Conservation (phyloP, 1,140 invertebrate species). For the Liolophura sinensis region DNA sequence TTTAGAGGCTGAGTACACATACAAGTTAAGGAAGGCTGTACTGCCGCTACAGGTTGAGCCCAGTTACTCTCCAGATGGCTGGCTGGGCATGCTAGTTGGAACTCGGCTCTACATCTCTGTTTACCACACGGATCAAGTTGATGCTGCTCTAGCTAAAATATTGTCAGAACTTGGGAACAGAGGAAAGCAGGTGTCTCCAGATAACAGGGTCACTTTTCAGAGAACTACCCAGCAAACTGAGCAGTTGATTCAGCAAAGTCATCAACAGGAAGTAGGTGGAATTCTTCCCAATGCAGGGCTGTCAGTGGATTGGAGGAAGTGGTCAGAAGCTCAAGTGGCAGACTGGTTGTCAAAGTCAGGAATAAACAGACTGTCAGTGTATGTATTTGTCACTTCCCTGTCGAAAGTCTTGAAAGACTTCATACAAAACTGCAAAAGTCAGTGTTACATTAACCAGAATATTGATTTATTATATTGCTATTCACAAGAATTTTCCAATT, state of each 20-base stretch:
- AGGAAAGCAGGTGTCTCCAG: slow-evolving; percentile 18
- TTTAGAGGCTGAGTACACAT: slow-evolving; percentile 54
- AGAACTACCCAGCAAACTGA: neutral
- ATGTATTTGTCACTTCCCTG: too few relatives aligned
- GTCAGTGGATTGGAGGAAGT: neutral
- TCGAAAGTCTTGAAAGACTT: too few relatives aligned
- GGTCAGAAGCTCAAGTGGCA: neutral
- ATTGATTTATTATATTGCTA: too few relatives aligned
- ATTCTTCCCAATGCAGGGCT: neutral
- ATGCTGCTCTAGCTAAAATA: slow-evolving; percentile 29
- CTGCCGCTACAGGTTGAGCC: slow-evolving; percentile 44
- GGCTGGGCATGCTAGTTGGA: slow-evolving; percentile 53
- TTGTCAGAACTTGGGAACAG: slow-evolving; percentile 37
- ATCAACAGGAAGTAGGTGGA: neutral
- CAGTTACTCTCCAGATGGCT: slow-evolving; percentile 49
- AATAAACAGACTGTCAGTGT: neutral
- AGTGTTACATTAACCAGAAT: too few relatives aligned
- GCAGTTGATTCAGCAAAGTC: slow-evolving; percentile 5
- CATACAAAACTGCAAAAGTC: too few relatives aligned
- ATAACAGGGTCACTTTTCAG: neutral
- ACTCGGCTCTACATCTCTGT: slow-evolving; percentile 52
- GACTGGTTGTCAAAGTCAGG: neutral
- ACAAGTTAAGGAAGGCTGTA: slow-evolving; percentile 43
- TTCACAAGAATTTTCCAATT: too few relatives aligned
- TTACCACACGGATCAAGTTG: slow-evolving; percentile 23